phyloP scores from a whole-genome alignment of 2,888 invertebrate genomes.

The Spodoptera littoralis region DNA sequence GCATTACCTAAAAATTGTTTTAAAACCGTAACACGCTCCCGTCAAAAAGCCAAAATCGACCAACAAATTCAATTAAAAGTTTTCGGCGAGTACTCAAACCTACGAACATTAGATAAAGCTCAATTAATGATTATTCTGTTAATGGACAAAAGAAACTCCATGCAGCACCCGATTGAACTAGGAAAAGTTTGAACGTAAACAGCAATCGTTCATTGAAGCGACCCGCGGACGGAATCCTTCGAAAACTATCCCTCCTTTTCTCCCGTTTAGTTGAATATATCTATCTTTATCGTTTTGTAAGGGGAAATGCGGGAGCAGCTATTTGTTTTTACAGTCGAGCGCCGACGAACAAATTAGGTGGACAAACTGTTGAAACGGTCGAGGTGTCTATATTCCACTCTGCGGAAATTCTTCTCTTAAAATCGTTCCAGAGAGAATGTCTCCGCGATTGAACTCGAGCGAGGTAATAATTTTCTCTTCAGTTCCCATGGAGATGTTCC shows the following conservation, averaged over 20 bases:
- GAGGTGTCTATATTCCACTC: constrained; percentile 86
- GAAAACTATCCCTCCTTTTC: constrained; percentile 79
- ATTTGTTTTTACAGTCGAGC: constrained; percentile 88
- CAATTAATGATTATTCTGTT: constrained; percentile 84
- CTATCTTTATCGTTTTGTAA: constrained; percentile 79
- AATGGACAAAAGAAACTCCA: constrained; percentile 82
- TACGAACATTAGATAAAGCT: constrained; percentile 80
- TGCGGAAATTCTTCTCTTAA: constrained; percentile 82
- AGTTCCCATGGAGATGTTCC: constrained; percentile 72
- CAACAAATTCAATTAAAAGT: constrained; percentile 87
- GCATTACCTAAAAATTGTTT: constrained; percentile 76
- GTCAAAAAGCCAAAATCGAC: constrained; percentile 83
- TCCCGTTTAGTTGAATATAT: constrained; percentile 73
- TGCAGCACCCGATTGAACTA: constrained; percentile 77
- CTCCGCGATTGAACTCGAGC: constrained; percentile 77
- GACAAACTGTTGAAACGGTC: constrained; percentile 87
- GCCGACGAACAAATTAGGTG: constrained; percentile 88
- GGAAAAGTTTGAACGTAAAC: constrained; percentile 83
- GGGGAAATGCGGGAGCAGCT: constrained; percentile 82
- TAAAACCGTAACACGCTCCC: constrained; percentile 70
- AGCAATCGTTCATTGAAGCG: constrained; percentile 82
- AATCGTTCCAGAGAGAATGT: constrained; percentile 77
- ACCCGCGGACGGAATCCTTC: constrained; percentile 69
- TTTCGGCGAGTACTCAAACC: constrained; percentile 78
- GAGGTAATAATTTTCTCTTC: constrained; percentile 83